Conservation (phyloP, 2,797 vertebrate genomes). For the Oophaga sylvatica region DNA sequence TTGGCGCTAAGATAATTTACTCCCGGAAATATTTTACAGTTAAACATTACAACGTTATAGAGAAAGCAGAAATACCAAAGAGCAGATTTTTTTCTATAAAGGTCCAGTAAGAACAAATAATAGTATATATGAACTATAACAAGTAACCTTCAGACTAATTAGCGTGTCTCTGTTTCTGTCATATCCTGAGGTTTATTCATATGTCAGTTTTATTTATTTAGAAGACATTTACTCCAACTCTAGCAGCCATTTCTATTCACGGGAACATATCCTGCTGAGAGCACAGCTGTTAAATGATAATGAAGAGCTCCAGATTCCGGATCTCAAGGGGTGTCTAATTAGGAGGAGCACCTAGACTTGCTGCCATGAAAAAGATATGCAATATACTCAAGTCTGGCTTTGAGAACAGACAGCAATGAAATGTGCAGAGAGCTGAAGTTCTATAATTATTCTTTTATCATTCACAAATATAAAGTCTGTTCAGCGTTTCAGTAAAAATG, state of each 20-base stretch:
- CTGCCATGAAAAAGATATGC: constrained; percentile 64
- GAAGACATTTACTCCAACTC: constrained; percentile 68
- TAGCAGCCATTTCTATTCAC: constrained; percentile 73
- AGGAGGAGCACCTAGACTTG: constrained; percentile 65
- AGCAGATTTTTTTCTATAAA: background rate
- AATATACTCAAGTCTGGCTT: constrained; percentile 58
- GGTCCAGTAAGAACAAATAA: background rate
- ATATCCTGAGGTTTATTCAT: constrained; percentile 63
- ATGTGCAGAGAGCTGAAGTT: constrained; percentile 43
- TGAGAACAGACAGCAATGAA: constrained; percentile 48
- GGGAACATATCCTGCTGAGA: constrained; percentile 74
- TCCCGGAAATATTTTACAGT: background rate
- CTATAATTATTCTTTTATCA: constrained; percentile 49
- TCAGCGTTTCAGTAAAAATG: constrained; percentile 34
- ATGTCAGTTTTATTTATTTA: constrained; percentile 69
- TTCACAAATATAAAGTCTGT: constrained; percentile 41
- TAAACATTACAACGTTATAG: background rate
- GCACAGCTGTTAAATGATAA: constrained; percentile 73
- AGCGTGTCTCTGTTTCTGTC: constrained; percentile 66
- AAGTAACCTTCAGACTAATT: constrained; percentile 65
- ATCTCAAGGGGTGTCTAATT: constrained; percentile 73
- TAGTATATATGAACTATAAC: background rate
- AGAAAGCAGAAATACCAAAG: background rate
- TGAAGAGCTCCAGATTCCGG: constrained; percentile 65
- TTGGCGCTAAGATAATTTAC: background rate